Conservation (phyloP, 2,888 invertebrate genomes). For the Ectobius pallidus region DNA sequence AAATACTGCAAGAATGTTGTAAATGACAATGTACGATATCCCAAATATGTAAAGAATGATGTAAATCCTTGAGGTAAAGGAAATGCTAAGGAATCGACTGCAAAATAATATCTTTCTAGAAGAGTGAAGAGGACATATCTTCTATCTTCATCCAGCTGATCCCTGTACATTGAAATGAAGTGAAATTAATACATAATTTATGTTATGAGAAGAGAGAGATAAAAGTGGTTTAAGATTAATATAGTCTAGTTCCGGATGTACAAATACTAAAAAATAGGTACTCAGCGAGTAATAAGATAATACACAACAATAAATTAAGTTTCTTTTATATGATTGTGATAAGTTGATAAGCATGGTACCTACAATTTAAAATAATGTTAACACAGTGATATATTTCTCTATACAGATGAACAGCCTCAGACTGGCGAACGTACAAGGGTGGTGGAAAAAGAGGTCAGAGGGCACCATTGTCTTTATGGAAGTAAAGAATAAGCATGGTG, state of each 20-base stretch:
- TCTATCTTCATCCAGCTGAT: slow-evolving; percentile 73
- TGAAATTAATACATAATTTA: not conserved
- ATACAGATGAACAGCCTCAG: too few relatives aligned
- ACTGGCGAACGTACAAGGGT: too few relatives aligned
- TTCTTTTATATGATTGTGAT: too few relatives aligned
- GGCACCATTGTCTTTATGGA: too few relatives aligned
- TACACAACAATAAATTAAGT: too few relatives aligned
- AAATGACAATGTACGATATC: slow-evolving; percentile 77
- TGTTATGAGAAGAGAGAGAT: not conserved
- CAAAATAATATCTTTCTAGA: slow-evolving; percentile 81
- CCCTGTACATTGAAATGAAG: slow-evolving; percentile 69
- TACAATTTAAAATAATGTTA: too few relatives aligned
- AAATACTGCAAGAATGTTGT: slow-evolving; percentile 84
- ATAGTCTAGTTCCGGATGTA: not conserved
- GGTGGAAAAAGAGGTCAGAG: too few relatives aligned
- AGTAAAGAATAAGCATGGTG: too few relatives aligned
- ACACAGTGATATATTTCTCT: too few relatives aligned
- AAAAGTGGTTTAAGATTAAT: not conserved
- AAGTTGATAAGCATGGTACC: too few relatives aligned
- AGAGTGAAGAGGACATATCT: slow-evolving; percentile 76
- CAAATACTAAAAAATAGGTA: not conserved
- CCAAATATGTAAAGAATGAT: slow-evolving; percentile 87
- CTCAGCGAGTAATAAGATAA: not conserved
- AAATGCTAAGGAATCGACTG: slow-evolving; percentile 79
- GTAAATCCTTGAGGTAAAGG: slow-evolving; percentile 86